Percentiles rank a stretch among this genome's conserved stretches.
These are phyloP conservation scores for Ramphastos sulfuratus DNA, from an alignment of 2,113 vertebrate genomes.

Conservation along the genomic window DNA sequence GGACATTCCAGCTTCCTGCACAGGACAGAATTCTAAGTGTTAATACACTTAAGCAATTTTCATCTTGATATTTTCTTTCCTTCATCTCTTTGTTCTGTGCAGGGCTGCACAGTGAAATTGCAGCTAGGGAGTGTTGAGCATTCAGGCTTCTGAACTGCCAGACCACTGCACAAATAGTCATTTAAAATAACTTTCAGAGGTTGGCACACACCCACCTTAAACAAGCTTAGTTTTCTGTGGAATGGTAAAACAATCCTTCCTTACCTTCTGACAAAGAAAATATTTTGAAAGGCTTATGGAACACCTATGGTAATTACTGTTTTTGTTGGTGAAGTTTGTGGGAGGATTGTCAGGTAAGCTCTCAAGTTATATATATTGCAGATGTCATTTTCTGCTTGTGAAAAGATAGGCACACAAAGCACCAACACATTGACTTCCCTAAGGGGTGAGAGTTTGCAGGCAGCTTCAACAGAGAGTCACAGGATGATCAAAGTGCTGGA, in stretches of 20 bases:
- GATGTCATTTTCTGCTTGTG: not conserved
- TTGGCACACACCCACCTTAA: not conserved
- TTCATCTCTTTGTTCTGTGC: not conserved
- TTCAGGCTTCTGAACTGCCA: not conserved
- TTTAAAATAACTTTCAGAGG: slow-evolving; percentile 27
- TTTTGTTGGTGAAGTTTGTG: slow-evolving; percentile 46
- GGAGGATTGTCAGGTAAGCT: not conserved
- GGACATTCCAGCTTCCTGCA: not conserved
- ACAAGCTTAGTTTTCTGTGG: not conserved
- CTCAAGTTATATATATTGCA: not conserved
- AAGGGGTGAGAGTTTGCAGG: not conserved
- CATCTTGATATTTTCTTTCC: not conserved
- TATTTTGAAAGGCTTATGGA: slow-evolving; percentile 19
- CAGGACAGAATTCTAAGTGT: not conserved
- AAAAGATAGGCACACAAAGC: not conserved
- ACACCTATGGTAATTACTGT: slow-evolving; percentile 31
- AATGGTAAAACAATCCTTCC: slow-evolving; percentile 4
- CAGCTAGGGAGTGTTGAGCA: not conserved
- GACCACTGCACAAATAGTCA: slow-evolving; percentile 2
- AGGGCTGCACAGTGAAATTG: not conserved
- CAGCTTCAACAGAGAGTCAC: not conserved
- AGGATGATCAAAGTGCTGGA: too few species aligned
- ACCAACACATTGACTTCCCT: not conserved
- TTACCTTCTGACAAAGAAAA: slow-evolving; percentile 41
- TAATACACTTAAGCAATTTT: not conserved